These are phyloP conservation scores for Bos taurus DNA, from an alignment of 2,113 vertebrate genomes.

Conservation along the genomic window DNA sequence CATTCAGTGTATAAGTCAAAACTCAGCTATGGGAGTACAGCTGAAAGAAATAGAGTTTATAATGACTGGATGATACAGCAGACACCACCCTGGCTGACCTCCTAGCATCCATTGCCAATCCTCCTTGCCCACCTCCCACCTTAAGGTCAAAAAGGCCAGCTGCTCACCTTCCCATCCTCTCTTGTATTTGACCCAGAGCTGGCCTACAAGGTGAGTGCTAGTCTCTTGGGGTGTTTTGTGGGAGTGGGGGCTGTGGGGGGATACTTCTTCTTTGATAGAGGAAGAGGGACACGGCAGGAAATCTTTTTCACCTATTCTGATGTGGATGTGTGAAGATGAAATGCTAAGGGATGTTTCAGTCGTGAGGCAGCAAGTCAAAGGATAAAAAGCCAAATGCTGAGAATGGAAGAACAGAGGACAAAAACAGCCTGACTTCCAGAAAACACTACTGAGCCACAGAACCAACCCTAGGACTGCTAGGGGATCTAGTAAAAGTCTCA, in stretches of 20 bases:
- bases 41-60: neutral
- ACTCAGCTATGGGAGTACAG: neutral
- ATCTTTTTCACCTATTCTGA: neutral
- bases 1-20: neutral
- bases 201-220: neutral
- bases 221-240: neutral
- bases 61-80: neutral
- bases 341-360: neutral
- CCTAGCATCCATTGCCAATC: neutral
- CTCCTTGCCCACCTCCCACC: neutral
- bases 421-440: neutral
- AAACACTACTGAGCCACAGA: neutral
- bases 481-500: neutral
- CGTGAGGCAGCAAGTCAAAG: neutral
- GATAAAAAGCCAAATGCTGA: neutral
- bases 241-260: too few species aligned
- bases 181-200: neutral
- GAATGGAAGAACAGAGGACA: neutral
- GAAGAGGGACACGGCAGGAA: neutral
- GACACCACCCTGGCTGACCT: neutral
- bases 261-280: neutral
- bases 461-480: neutral
- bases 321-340: neutral
- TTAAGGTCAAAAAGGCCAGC: neutral
- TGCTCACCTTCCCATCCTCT: neutral